Conservation (phyloP, 2,888 invertebrate species). For the Myopa tessellatipennis region DNA sequence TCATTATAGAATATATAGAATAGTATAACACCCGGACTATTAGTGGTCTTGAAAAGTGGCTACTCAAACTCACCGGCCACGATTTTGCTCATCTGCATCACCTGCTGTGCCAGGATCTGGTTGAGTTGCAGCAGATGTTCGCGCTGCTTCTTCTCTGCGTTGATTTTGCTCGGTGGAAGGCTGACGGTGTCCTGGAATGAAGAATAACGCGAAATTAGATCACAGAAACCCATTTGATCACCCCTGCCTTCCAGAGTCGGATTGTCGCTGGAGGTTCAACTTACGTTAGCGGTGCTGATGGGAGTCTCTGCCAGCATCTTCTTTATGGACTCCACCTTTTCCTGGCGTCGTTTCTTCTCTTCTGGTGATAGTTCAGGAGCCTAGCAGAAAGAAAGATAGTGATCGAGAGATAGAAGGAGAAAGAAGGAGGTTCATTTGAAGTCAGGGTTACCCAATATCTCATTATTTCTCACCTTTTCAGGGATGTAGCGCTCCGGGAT, state of each 20-base stretch:
- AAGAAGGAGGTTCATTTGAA: not conserved
- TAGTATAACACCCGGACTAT: no score
- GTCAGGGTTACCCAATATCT: not conserved
- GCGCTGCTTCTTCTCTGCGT: constrained; percentile 87
- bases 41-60: no score
- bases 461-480: constrained; percentile 74
- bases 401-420: not conserved
- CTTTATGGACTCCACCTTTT: constrained; percentile 91
- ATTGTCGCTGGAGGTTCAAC: constrained; percentile 26
- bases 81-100: constrained; percentile 94
- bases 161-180: constrained; percentile 77
- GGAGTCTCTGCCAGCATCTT: constrained; percentile 85
- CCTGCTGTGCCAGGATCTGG: constrained; percentile 92
- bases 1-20: no score
- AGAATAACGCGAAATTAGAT: not conserved
- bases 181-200: constrained; percentile 60
- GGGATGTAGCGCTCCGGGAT: constrained; percentile 94
- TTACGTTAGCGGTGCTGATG: constrained; percentile 66
- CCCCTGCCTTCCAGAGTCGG: no score
- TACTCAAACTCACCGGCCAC: constrained; percentile 82
- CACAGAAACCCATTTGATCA: not conserved
- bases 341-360: constrained; percentile 83
- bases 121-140: constrained; percentile 90
- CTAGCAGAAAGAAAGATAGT: constrained; percentile 60
- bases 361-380: constrained; percentile 86